These are phyloP conservation scores for Agrotis segetum DNA, from an alignment of 2,888 invertebrate species.

Conservation along the genomic window DNA sequence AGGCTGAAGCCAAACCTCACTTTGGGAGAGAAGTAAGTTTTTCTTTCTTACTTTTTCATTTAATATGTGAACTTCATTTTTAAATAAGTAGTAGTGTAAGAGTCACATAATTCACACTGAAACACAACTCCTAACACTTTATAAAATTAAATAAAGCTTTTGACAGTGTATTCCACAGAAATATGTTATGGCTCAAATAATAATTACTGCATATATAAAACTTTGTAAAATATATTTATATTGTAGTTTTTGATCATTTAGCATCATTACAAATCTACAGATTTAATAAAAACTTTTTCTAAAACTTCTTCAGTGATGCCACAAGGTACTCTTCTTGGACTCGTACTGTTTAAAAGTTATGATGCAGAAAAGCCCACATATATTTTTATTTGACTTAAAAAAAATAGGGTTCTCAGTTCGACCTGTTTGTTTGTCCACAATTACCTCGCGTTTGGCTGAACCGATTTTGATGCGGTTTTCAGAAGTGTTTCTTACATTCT, in stretches of 20 bases:
- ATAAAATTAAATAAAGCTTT: conserved; percentile 3
- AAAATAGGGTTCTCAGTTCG: no score
- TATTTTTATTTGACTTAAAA: no score
- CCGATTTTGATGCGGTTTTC: no score
- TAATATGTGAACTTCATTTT: no score
- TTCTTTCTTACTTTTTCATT: background rate
- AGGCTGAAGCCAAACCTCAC: conserved; percentile 79
- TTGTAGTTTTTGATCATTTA: background rate
- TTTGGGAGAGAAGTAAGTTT: conserved; percentile 83
- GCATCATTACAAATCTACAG: background rate
- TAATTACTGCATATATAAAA: no score
- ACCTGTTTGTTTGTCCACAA: no score
- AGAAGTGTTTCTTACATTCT: no score
- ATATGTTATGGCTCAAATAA: background rate
- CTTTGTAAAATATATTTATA: no score
- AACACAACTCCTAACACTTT: no score
- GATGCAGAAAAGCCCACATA: background rate
- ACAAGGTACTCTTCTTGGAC: conserved; percentile 9
- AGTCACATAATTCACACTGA: background rate
- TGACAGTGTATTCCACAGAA: background rate
- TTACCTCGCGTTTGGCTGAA: no score
- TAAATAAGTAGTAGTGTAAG: no score
- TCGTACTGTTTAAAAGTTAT: background rate
- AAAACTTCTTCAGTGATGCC: background rate
- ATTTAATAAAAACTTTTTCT: background rate